Evolutionary conservation across 2,797 vertebrate genomes (phyloP), one percentile per base, ranked within the genome.

Genomic region (Capromys pilorides): DNA sequence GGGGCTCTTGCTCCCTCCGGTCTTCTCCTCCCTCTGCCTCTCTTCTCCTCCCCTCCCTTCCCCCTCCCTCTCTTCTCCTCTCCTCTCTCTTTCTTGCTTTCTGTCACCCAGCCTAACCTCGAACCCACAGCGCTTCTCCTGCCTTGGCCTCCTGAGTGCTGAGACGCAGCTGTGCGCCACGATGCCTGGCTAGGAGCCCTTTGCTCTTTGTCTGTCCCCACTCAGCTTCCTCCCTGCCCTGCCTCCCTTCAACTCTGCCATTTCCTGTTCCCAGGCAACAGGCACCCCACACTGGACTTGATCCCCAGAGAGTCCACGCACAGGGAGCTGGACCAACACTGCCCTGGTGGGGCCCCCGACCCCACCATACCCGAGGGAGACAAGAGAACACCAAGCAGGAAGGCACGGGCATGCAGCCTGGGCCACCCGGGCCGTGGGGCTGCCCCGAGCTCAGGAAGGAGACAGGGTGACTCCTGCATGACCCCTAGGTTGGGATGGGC

Each of bases 321-420:
- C 16, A 61, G 95, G 97, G n/a, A 93, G 82, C 96, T 57, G 89
- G 73, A 78, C 78, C 31, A 94, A 94, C 96, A 98, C 97, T 97
- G 98, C 98, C 98, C 98, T 98, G 98, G 93, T 96, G 96, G 97
- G 96, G 94, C 97, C 98, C 98, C 98, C 98, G 98, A 97, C 97
- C 97, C 97, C 96, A 96, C 97, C 98, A 96, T 96, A 98, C 94
- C 97, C 98, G 98, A 97, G 96, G 97, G 97, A 98, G 97, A 98
- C 73, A 98, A 97, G 98, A 45, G 24, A 41, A 45, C 41, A 31
- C 24, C 12, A 14, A 98, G 98, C 73, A 96, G 28, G 22, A 31
- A n/a, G 36, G 80, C 78, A 7, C n/a, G 31, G 36, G 80, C 81
- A 7, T 11, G 36, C 51, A 28, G 79, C 5, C 36, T 62, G 14